Evolutionary conservation across 2,797 vertebrate species (phyloP).

Genomic region (Hydrophis major): DNA sequence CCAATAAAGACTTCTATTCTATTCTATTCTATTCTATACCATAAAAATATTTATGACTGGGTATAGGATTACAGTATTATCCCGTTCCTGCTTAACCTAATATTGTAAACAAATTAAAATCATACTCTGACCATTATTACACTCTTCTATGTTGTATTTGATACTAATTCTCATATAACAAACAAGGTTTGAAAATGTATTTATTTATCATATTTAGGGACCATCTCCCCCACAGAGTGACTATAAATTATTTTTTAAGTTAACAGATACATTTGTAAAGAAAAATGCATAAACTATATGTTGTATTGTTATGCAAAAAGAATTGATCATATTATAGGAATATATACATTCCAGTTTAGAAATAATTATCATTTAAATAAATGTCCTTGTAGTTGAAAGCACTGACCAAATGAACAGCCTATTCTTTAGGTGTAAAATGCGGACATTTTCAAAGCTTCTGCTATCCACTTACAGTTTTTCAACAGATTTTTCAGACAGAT

Average conservation of each 20-base stretch:
- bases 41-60: not conserved
- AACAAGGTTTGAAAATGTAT: not conserved
- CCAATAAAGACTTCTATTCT: too few relatives aligned
- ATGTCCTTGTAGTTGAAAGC: not conserved
- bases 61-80: not conserved
- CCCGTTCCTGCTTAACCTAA: not conserved
- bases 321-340: not conserved
- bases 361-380: not conserved
- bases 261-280: not conserved
- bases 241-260: not conserved
- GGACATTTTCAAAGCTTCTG: not conserved
- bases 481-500: not conserved
- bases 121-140: not conserved
- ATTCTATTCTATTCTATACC: too few relatives aligned
- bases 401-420: not conserved
- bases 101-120: not conserved
- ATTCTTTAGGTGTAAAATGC: not conserved
- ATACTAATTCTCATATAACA: not conserved
- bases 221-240: not conserved
- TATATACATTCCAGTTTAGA: not conserved
- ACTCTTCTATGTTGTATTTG: not conserved
- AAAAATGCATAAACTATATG: not conserved
- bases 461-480: not conserved
- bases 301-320: not conserved
- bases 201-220: not conserved